Percentiles rank a stretch among this genome's conserved stretches.
Conservation (phyloP, 2,113 vertebrate species). For the Haemorhous mexicanus region DNA sequence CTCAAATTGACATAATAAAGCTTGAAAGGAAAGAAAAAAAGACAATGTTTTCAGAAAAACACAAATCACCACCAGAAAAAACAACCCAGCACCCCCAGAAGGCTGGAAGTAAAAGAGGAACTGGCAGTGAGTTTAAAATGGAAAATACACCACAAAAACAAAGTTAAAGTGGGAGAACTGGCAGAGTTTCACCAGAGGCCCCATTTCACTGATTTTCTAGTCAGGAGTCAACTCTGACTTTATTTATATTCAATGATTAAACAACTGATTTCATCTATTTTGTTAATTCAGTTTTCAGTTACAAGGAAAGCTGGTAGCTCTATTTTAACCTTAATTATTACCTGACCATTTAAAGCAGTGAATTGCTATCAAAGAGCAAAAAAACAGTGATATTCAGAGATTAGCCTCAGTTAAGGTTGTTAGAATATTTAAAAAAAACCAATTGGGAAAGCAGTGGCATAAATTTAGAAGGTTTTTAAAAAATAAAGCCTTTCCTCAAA, state of each 20-base stretch:
- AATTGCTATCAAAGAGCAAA: neutral
- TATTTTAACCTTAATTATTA: neutral
- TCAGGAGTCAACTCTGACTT: neutral
- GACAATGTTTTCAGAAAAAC: slow-evolving; percentile 48
- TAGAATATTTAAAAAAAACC: neutral
- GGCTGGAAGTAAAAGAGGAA: neutral
- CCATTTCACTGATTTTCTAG: neutral
- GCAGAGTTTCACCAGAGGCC: neutral
- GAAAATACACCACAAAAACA: neutral
- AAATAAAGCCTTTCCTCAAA: neutral
- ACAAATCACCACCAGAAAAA: neutral
- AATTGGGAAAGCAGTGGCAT: neutral
- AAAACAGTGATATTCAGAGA: neutral
- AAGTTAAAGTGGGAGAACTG: neutral
- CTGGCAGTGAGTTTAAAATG: neutral
- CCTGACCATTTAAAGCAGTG: neutral
- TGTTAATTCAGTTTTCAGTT: neutral
- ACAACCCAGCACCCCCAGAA: neutral
- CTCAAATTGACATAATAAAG: slow-evolving; percentile 86
- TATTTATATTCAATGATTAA: neutral
- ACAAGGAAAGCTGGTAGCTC: neutral
- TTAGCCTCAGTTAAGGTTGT: neutral
- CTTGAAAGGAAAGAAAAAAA: slow-evolving; percentile 73
- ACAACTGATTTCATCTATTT: neutral
- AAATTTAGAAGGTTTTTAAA: neutral